These are phyloP conservation scores for Chaenodraco wilsoni DNA, from an alignment of 2,797 vertebrate species.

Conservation along the genomic window DNA sequence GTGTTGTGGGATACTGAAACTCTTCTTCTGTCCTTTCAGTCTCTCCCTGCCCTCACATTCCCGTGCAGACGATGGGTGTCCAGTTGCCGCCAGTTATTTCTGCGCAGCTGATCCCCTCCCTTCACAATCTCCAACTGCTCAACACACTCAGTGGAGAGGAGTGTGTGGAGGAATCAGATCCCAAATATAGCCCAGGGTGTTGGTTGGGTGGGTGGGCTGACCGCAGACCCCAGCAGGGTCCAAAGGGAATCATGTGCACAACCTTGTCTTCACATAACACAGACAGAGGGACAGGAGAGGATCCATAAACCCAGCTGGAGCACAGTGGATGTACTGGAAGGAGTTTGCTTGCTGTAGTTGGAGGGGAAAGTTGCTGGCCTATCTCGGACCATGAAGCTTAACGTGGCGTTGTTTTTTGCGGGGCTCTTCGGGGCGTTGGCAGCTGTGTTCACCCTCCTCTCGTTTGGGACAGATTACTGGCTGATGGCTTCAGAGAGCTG, in stretches of 20 bases:
- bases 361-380: constrained; percentile 32
- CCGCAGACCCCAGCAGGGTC: constrained; percentile 75
- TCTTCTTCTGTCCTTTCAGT: constrained; percentile 58
- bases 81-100: constrained; percentile 91
- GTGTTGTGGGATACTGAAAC: constrained; percentile 45
- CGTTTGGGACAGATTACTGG: constrained; percentile 98
- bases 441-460: constrained; percentile 90
- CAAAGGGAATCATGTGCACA: constrained; percentile 68
- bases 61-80: constrained; percentile 67
- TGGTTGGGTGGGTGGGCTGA: constrained; percentile 48
- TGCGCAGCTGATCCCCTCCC: constrained; percentile 72
- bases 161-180: constrained; percentile 85
- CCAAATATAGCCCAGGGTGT: constrained; percentile 89
- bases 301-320: constrained; percentile 31
- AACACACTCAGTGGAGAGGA: constrained; percentile 54
- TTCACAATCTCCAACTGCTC: constrained; percentile 54
- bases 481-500: constrained; percentile 92
- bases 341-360: constrained; percentile 42
- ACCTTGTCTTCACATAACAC: constrained; percentile 65
- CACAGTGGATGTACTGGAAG: constrained; percentile 42
- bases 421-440: constrained; percentile 94
- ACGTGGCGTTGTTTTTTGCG: constrained; percentile 92
- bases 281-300: constrained; percentile 38
- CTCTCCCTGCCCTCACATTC: constrained; percentile 70
- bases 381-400: constrained; percentile 89